Base-by-base conservation (phyloP, 1,140 invertebrate species). In the Drosophila lacteicornis region DNA sequence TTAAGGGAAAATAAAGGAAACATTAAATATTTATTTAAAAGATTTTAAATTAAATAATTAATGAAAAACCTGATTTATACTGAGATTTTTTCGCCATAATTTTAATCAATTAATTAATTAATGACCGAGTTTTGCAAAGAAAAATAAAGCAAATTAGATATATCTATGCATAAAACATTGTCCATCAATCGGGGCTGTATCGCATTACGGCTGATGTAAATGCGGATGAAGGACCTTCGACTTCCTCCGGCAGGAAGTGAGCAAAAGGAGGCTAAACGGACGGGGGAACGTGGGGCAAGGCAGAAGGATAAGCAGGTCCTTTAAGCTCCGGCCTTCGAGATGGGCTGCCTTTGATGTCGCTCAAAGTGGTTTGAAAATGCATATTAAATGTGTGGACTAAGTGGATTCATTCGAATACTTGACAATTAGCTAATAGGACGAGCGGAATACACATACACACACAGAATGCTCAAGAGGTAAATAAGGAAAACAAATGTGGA, bases 381-480 rank as follows among this genome's bases (percentile, higher is more conserved):
- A 67, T 67, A 67, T 61, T 67, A 67, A 67, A 67, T 67, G 63
- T 60, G 56, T 47, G 63, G 56, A 61, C 56, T 67, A 67, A 67
- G 63, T 67, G 63, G 56, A 33, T 45, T 47, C 63, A 19, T 46
- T 61, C 30, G 40, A 67, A 67, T 46, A 15, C 56, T 27, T 46
- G 30, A 69, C 66, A 69, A 69, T 65, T 69, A 69, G 59, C 66
- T 69, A 67, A 67, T 67, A 67, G 63, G 22, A 38, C 42, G 19
- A 66, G 42, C 11, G 27, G 22, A 5, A 46, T 47, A 61, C 13
- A 25, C 38, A 11, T 15, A 40, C 9, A 40, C 11, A 22, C 22
- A 55, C 15, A n/a, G 51, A 22, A 22, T 22, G 13, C 6, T 15
- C 0, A 55, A 15, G 13, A 15, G 22, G 33, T 15, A 38, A 13